Percentiles rank a stretch among this genome's conserved stretches.
Evolutionary conservation across 2,888 invertebrate species (phyloP).

Genomic region (Suillia variegata): DNA sequence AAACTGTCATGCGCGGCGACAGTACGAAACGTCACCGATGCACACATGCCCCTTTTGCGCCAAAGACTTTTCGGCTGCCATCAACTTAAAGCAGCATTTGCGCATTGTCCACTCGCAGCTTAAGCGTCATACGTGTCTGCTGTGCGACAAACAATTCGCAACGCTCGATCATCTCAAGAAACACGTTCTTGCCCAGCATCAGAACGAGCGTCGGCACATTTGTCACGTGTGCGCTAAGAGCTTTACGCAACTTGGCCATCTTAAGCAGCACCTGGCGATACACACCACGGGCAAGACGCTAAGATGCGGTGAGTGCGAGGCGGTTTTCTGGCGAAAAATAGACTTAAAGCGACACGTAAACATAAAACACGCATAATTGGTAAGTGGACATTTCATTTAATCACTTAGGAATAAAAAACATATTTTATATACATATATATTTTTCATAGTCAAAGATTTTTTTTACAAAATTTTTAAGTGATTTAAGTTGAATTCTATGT

Average conservation of each 20-base stretch:
- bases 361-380: too few relatives aligned
- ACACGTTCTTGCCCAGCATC: constrained; percentile 41
- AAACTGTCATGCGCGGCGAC: constrained; percentile 21
- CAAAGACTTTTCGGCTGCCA: constrained; percentile 31
- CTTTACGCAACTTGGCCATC: constrained; percentile 40
- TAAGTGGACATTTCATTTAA: constrained; percentile 23
- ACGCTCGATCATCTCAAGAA: constrained; percentile 43
- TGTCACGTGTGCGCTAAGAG: constrained; percentile 37
- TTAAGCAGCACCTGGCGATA: constrained; percentile 38
- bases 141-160: constrained; percentile 40
- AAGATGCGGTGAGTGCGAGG: constrained; percentile 28
- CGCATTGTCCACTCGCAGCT: constrained; percentile 34
- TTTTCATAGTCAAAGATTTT: too few relatives aligned
- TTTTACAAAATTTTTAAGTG: too few relatives aligned
- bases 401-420: too few relatives aligned
- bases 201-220: constrained; percentile 39
- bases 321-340: constrained; percentile 33
- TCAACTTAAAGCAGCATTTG: constrained; percentile 38
- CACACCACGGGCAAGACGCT: constrained; percentile 33
- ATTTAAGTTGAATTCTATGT: too few relatives aligned
- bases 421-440: too few relatives aligned
- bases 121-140: constrained; percentile 37
- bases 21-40: too few relatives aligned
- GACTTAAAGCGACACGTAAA: constrained; percentile 32
- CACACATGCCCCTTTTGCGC: constrained; percentile 38